A percentile compares a stretch with the other conserved stretches of the same genome.
Evolutionary conservation across 2,888 invertebrate genomes (phyloP).

Genomic region (Athripsodes cinereus): DNA sequence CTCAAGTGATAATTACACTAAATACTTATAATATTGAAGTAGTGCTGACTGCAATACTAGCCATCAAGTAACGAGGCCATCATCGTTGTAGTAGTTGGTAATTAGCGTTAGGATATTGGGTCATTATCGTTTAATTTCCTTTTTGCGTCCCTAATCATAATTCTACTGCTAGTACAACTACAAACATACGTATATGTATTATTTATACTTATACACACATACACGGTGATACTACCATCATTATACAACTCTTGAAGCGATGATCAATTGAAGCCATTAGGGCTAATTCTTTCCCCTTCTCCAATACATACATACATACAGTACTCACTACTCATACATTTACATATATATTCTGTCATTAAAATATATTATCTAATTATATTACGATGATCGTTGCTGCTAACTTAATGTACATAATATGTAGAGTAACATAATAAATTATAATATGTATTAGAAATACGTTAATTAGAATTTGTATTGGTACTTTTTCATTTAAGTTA

Average conservation of each 20-base stretch:
- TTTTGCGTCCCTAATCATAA: conserved; percentile 26
- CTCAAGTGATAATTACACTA: too few relatives aligned
- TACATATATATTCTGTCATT: too few relatives aligned
- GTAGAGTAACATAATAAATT: too few relatives aligned
- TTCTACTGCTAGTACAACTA: background rate
- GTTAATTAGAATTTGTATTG: too few relatives aligned
- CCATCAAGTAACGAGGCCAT: conserved; percentile 5
- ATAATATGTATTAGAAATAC: too few relatives aligned
- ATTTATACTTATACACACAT: background rate
- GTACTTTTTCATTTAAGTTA: too few relatives aligned
- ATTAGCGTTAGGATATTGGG: conserved; percentile 28
- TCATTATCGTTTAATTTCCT: conserved; percentile 28
- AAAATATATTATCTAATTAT: too few relatives aligned
- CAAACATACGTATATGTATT: too few relatives aligned
- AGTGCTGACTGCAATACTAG: too few relatives aligned
- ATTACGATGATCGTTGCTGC: too few relatives aligned
- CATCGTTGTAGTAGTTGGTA: conserved; percentile 15
- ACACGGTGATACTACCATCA: background rate
- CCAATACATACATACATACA: background rate
- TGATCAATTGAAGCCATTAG: conserved; percentile 27
- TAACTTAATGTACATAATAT: too few relatives aligned
- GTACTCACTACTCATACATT: background rate
- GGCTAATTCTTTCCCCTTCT: conserved; percentile 26
- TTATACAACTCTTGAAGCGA: conserved; percentile 23
- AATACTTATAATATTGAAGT: too few relatives aligned